A percentile compares a stretch with the other conserved stretches of the same genome.
phyloP scores from a whole-genome alignment of 2,797 vertebrate species.

The Poliocrania exsul region DNA sequence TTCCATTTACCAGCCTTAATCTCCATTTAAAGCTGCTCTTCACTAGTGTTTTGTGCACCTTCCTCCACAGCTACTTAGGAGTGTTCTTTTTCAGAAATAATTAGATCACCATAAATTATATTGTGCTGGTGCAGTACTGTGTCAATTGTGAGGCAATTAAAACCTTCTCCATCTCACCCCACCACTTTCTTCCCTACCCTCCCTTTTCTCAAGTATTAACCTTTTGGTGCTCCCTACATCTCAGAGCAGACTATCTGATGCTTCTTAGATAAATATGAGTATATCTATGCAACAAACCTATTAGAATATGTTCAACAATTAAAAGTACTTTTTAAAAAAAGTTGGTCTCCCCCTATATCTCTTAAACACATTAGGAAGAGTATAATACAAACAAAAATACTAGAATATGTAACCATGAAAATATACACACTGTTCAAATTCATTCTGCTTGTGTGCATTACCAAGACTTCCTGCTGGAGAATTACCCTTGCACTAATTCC shows the following conservation, averaged over 20 bases:
- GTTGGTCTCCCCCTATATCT: accelerated
- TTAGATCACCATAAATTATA: background rate
- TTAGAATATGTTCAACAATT: background rate
- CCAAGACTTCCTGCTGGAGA: background rate
- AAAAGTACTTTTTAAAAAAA: background rate
- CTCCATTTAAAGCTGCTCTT: background rate
- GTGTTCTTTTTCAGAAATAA: background rate
- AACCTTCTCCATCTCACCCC: background rate
- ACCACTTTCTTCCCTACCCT: background rate
- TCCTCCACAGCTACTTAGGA: background rate
- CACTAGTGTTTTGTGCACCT: background rate
- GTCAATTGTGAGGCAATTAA: background rate
- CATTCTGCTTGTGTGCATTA: background rate
- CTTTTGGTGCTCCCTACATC: background rate
- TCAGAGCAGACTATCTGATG: background rate
- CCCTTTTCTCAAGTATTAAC: accelerated
- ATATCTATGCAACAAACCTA: background rate
- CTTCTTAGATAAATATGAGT: background rate
- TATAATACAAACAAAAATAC: background rate
- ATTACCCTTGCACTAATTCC: background rate
- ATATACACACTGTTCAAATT: background rate
- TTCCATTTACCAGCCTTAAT: background rate
- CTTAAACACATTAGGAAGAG: background rate
- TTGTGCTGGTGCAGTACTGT: background rate
- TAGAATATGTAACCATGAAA: background rate